Evolutionary conservation across 2,888 invertebrate genomes (phyloP), one percentile per base, ranked within the genome.

Genomic region (Drosophila siamana): DNA sequence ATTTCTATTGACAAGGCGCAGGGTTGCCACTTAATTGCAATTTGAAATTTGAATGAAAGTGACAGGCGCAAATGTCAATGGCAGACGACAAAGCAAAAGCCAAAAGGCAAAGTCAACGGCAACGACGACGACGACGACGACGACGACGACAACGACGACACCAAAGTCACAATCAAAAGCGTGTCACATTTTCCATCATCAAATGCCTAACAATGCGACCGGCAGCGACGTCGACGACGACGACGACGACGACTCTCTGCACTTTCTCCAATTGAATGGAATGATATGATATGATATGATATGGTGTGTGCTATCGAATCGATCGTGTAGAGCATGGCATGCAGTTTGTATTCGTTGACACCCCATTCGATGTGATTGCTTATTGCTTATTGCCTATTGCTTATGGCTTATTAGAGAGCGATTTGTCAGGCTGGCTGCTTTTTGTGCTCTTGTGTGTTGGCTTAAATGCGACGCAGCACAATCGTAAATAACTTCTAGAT

Each of bases 161-260:
- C 38, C 60, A 74, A 43, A 57, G 15, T 38, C 56, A 55, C 40
- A 52, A 76, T 65, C 77, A 80, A 80, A 84, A 81, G 84, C 84
- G 84, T 82, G 84, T 82, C 84, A 80, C 81, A 70, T 81, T 82
- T 74, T 72, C 71, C 74, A 71, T 43, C 79, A 71, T 77, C 71
- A 77, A 74, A 69, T 54, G 62, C 33, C 70, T 19, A 64, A 74
- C 74, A 74, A 74, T 67, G 77, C 55, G 69, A 72, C 43, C 15
- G 28, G 19, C 55, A 72, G 40, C 15, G 28, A n/a, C 55, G 61
- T 50, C 69, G 41, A 30, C 54, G 60, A 52, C 68, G 19, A 19
- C 19, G 19, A 28, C 26, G 26, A 26, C 26, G 40, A n/a, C 55
- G 61, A 50, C 69, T 62, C 57, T 59, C 66, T 54, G 33, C 72